Base-by-base conservation (phyloP, 2,113 vertebrate species). In the Anoura caudifer region DNA sequence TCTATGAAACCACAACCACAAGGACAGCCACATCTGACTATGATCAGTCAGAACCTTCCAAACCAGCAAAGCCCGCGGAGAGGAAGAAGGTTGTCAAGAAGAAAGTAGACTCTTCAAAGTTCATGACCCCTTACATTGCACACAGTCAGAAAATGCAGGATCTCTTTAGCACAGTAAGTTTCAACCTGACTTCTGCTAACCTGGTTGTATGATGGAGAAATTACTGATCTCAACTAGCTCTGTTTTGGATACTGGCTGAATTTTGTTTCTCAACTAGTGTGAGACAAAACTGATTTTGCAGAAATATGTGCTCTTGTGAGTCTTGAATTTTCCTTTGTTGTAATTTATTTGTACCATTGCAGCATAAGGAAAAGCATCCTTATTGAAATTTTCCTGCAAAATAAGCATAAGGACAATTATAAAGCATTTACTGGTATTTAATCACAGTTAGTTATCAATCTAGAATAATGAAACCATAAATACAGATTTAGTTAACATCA, bases 131-230 rank as follows among this genome's bases (percentile, higher is more conserved):
- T 22, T 99, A 99, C 96, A 98, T 99, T 98, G 98, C 99, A 75
- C 99, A 99, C 97, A 99, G 99, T 97, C 99, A 99, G 95, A 99
- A 99, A 98, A 99, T 99, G 99, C 98, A 99, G 98, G 98, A 99
- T 43, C 99, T 99, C 38, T 99, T 99, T 98, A 99, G 99, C 73
- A 96, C 99, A 36, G 99, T 99, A 98, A 98, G 98, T 95, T 16
- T 41, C 54, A 79, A 70, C 26, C 26, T n/a, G 26, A 50, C 15
- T 65, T 80, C 50, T 96, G 6, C 36, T 88, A 61, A 36, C 19
- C 36, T 91, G 10, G 24, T 54, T 94, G 65, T 84, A 45, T 67
- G 31, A 69, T 14, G 85, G 69, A 83, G 86, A 97, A 89, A 56
- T 33, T 16, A 45, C 22, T 28, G 8, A 52, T 89, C n/a, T n/a